A percentile compares a stretch with the other conserved stretches of the same genome.
phyloP scores from a whole-genome alignment of 2,113 vertebrate species.

The Lates calcarifer region DNA sequence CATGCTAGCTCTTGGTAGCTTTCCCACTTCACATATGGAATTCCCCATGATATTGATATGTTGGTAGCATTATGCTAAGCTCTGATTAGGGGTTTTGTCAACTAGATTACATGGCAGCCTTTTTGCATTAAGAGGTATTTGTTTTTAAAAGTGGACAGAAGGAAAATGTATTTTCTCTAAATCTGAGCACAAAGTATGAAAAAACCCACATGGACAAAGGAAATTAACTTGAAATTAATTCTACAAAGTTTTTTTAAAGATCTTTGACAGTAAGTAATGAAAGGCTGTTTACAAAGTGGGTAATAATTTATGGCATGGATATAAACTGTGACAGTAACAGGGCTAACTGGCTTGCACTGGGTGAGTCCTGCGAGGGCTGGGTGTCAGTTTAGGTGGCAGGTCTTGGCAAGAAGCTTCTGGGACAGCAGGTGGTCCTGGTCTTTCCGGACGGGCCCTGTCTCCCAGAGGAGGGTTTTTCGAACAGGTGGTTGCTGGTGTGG shows the following conservation, averaged over 20 bases:
- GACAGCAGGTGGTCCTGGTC: slow-evolving; percentile 40
- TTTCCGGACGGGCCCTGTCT: slow-evolving; percentile 21
- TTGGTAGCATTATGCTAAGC: not conserved
- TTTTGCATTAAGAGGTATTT: too few relatives aligned
- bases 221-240: not conserved
- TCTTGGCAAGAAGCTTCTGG: slow-evolving; percentile 26
- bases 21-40: not conserved
- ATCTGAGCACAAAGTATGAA: not conserved
- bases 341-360: not conserved
- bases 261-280: not conserved
- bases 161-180: not conserved
- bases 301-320: slow-evolving; percentile 11
- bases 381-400: slow-evolving; percentile 30
- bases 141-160: too few relatives aligned
- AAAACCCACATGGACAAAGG: too few relatives aligned
- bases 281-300: slow-evolving; percentile 4
- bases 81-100: not conserved
- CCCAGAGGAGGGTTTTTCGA: slow-evolving; percentile 30
- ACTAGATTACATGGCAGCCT: not conserved
- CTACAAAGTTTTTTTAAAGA: not conserved
- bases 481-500: slow-evolving; percentile 46
- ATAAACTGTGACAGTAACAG: not conserved
- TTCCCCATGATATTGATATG: not conserved
- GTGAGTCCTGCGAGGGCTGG: slow-evolving; percentile 1
- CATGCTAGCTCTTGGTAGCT: too few relatives aligned